These are phyloP conservation scores for Saturnia pavonia DNA, from an alignment of 2,888 invertebrate genomes.

Conservation along the genomic window DNA sequence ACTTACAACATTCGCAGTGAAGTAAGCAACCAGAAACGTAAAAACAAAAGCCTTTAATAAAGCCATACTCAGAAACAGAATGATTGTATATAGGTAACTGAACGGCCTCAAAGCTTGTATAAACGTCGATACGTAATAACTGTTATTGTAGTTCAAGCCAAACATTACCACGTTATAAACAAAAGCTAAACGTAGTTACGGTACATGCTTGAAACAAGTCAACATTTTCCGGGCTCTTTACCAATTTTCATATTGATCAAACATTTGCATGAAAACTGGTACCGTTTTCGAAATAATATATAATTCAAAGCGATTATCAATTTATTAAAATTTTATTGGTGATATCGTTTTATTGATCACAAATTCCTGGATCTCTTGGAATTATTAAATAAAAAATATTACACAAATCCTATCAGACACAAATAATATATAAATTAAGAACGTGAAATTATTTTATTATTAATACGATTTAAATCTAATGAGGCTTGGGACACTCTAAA, in stretches of 20 bases:
- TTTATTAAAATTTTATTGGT: neutral
- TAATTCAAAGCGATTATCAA: neutral
- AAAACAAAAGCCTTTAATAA: slow-evolving; percentile 11
- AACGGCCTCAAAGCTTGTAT: slow-evolving; percentile 8
- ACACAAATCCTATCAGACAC: no score
- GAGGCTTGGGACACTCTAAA: no score
- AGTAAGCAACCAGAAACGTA: neutral
- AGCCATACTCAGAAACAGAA: neutral
- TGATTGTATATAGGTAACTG: slow-evolving; percentile 6
- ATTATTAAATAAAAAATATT: no score
- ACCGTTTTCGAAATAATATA: neutral
- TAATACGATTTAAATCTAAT: no score
- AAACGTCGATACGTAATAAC: neutral
- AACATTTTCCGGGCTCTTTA: neutral
- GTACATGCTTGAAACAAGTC: neutral
- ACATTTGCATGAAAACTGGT: neutral
- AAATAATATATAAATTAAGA: no score
- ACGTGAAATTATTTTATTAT: no score
- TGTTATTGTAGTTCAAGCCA: neutral
- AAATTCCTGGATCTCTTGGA: no score
- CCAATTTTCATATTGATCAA: neutral
- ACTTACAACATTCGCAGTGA: slow-evolving; percentile 12
- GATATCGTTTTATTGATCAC: no score
- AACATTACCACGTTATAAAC: slow-evolving; percentile 3
- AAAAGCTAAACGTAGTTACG: neutral